Conservation (phyloP, 2,113 vertebrate species). For the Campylomormyrus numenius region DNA sequence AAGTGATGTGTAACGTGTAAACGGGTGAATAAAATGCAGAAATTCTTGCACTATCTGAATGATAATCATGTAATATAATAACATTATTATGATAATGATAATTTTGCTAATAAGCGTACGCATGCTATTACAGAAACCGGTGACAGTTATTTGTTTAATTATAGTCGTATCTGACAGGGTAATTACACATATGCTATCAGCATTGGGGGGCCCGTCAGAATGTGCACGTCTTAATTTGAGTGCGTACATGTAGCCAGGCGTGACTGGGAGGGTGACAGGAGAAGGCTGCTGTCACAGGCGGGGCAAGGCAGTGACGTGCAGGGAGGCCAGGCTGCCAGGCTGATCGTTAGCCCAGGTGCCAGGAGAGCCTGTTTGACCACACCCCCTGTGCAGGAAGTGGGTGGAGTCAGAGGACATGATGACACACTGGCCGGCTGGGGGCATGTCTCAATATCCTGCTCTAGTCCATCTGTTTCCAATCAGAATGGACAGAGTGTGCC, state of each 20-base stretch:
- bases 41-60: neutral
- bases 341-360: neutral
- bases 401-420: neutral
- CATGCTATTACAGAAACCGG: neutral
- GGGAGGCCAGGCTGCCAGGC: neutral
- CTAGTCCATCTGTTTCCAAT: neutral
- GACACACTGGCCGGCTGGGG: no score
- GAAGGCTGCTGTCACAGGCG: conserved; percentile 55
- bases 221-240: neutral
- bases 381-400: neutral
- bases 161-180: neutral
- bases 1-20: neutral
- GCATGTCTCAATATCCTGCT: neutral
- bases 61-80: neutral
- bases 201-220: neutral
- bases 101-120: neutral
- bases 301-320: conserved; percentile 30
- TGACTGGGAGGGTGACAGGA: conserved; percentile 3
- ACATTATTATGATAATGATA: neutral
- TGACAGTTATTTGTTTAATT: neutral
- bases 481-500: conserved; percentile 32
- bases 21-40: neutral
- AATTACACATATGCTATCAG: neutral
- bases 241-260: neutral
- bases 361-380: neutral